These are phyloP conservation scores for Galaxias olidus DNA, from an alignment of 2,797 vertebrate genomes.

Conservation along the genomic window DNA sequence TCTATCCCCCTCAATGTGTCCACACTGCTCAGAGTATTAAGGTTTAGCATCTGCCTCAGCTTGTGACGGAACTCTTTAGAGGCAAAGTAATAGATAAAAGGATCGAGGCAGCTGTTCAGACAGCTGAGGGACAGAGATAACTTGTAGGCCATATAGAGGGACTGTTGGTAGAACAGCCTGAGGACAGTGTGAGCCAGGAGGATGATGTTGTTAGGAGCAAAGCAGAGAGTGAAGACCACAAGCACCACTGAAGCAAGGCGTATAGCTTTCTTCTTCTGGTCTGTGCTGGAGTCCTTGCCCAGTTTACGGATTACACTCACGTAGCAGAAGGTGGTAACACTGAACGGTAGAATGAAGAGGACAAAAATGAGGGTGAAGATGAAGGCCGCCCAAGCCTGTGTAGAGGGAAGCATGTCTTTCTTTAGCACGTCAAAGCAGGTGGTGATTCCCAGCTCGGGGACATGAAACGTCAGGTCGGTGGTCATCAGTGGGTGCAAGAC, in stretches of 20 bases:
- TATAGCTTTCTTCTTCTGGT: conserved; percentile 79
- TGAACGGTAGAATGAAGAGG: conserved; percentile 87
- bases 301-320: conserved; percentile 80
- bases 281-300: conserved; percentile 57
- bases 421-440: conserved; percentile 93
- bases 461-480: conserved; percentile 80
- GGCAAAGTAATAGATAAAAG: conserved; percentile 95
- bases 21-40: conserved; percentile 52
- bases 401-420: conserved; percentile 80
- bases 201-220: conserved; percentile 89
- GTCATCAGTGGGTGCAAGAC: conserved; percentile 81
- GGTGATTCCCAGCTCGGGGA: conserved; percentile 77
- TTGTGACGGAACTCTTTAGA: conserved; percentile 88
- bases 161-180: conserved; percentile 69
- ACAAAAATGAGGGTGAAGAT: conserved; percentile 77
- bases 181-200: conserved; percentile 80
- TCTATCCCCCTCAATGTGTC: conserved; percentile 56
- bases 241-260: conserved; percentile 80
- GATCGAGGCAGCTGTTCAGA: conserved; percentile 91
- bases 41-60: conserved; percentile 70
- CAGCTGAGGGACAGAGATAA: conserved; percentile 88
- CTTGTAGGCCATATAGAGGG: conserved; percentile 87
- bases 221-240: conserved; percentile 84
- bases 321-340: conserved; percentile 86
- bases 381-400: conserved; percentile 79